phyloP scores from a whole-genome alignment of 2,888 invertebrate species.

The Epistrophella euchroma region DNA sequence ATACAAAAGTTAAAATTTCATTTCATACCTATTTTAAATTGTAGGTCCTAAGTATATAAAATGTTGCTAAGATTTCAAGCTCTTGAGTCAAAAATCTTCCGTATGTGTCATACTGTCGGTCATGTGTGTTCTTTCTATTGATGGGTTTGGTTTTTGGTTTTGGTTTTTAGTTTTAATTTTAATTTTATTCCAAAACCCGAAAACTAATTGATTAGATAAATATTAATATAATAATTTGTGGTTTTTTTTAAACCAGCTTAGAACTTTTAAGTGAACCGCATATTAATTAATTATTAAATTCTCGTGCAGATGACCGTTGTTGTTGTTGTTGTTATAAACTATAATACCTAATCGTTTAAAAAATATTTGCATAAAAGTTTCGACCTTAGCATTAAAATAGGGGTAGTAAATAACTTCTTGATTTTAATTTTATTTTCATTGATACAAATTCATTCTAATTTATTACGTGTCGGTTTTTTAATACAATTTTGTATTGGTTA shows the following conservation, averaged over 20 bases:
- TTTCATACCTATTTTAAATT: no score
- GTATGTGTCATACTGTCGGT: no score
- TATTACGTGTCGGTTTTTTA: neutral
- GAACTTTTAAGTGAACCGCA: neutral
- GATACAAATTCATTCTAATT: constrained; percentile 9
- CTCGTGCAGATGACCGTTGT: neutral
- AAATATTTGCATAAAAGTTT: neutral
- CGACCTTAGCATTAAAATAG: neutral
- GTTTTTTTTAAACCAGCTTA: neutral
- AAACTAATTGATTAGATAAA: constrained; percentile 3
- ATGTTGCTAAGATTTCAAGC: no score
- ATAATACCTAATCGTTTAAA: neutral
- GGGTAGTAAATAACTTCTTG: neutral
- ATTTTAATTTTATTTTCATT: neutral
- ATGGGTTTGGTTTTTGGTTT: no score
- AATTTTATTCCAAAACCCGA: neutral
- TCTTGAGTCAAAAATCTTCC: no score
- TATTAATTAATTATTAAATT: neutral
- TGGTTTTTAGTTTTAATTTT: neutral
- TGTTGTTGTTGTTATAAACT: neutral
- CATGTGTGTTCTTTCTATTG: no score
- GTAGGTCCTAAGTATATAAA: no score
- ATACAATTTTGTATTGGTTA: neutral
- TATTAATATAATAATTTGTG: neutral
- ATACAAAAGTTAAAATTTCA: no score